Conservation (phyloP, 1,140 invertebrate species). For the Lethocerus indicus region DNA sequence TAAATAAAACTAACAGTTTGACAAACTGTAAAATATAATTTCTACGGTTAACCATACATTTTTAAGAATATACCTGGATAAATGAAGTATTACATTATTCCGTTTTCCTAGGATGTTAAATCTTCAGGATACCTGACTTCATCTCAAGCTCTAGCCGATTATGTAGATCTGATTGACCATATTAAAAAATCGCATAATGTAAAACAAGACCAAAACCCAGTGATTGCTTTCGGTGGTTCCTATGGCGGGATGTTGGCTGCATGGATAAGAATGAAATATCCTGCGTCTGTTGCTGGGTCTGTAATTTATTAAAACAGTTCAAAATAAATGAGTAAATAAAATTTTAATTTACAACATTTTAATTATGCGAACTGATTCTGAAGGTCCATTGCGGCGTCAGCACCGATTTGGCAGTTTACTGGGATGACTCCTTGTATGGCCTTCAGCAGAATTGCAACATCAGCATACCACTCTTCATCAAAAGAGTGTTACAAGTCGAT, state of each 20-base stretch:
- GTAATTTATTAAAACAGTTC: no score
- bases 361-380: conserved; percentile 4
- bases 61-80: no score
- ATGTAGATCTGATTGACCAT: conserved; percentile 59
- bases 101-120: conserved; percentile 30
- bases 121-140: conserved; percentile 77
- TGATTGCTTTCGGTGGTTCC: conserved; percentile 86
- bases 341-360: no score
- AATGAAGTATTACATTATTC: not conserved
- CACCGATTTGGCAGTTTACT: conserved; percentile 81
- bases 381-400: conserved; percentile 89
- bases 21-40: no score
- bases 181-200: conserved; percentile 27
- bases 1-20: no score
- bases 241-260: conserved; percentile 94
- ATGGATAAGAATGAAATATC: conserved; percentile 94
- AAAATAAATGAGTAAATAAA: no score
- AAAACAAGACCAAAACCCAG: conserved; percentile 38
- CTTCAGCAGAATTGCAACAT: conserved; percentile 62
- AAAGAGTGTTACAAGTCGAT: conserved; percentile 55
- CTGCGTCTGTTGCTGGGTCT: no score
- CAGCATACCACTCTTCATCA: conserved; percentile 45
- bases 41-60: no score
- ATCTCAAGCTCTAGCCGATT: conserved; percentile 89
- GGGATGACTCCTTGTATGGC: conserved; percentile 62